A percentile compares a stretch with the other conserved stretches of the same genome.
Conservation (phyloP, 2,888 invertebrate species). For the Sycophila texana region DNA sequence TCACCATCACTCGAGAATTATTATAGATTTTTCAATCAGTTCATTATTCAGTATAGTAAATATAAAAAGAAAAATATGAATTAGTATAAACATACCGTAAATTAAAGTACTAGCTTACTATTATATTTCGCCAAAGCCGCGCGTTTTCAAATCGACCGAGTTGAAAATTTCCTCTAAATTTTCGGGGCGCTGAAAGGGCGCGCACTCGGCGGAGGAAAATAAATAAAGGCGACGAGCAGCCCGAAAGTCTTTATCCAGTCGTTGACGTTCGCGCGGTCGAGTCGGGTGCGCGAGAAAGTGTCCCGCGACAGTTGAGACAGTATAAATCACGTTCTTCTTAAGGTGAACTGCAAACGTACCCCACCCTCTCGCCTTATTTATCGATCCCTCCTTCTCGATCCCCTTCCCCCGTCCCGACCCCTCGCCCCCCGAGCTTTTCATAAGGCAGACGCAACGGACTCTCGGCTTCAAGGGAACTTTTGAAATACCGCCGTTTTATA, state of each 20-base stretch:
- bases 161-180: no score
- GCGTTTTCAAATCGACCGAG: no score
- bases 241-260: conserved; percentile 34
- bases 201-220: conserved; percentile 11
- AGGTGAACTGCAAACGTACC: background rate
- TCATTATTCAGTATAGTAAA: no score
- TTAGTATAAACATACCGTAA: no score
- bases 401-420: background rate
- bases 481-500: conserved; percentile 46
- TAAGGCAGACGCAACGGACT: conserved; percentile 10
- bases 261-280: conserved; percentile 14
- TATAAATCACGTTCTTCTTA: conserved; percentile 49
- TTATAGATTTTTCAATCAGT: no score
- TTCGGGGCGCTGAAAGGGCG: background rate
- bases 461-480: conserved; percentile 12
- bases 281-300: conserved; percentile 8
- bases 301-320: conserved; percentile 36
- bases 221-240: conserved; percentile 23
- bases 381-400: conserved; percentile 22
- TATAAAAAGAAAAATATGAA: no score
- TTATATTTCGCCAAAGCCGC: no score
- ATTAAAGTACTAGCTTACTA: no score
- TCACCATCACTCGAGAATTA: no score
- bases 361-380: conserved; percentile 35
- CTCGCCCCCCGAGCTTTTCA: conserved; percentile 27